phyloP scores from a whole-genome alignment of 1,140 invertebrate species.

The Drosophila serrata region DNA sequence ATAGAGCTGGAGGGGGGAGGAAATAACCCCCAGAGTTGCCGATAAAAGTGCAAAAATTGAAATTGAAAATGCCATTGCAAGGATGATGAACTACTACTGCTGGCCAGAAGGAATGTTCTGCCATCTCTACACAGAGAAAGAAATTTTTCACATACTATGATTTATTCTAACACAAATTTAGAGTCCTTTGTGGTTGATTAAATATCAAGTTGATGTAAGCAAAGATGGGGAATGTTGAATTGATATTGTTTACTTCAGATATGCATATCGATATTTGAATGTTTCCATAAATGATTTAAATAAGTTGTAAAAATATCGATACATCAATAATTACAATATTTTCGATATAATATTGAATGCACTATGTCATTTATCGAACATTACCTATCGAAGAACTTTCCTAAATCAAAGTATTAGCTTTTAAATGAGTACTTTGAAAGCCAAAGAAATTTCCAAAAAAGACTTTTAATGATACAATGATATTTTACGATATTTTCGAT shows the following conservation, averaged over 20 bases:
- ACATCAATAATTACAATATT: not conserved
- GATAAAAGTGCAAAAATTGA: conserved; percentile 57
- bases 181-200: not conserved
- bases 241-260: not conserved
- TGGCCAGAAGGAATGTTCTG: not conserved
- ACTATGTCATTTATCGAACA: no score
- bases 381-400: no score
- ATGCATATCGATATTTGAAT: not conserved
- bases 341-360: not conserved
- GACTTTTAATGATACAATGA: no score
- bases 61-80: conserved; percentile 49
- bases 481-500: no score
- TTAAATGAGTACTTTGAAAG: no score
- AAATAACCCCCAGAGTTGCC: conserved; percentile 9
- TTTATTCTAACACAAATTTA: not conserved
- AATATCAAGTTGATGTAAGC: not conserved
- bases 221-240: not conserved
- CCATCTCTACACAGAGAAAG: not conserved
- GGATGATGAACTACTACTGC: conserved; percentile 27
- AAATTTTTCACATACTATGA: not conserved
- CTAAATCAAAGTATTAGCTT: no score
- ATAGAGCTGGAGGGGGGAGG: not conserved
- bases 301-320: not conserved
- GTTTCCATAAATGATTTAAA: not conserved
- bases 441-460: no score